phyloP scores from a whole-genome alignment of 2,797 vertebrate genomes.

The Benthosema pterotum region DNA sequence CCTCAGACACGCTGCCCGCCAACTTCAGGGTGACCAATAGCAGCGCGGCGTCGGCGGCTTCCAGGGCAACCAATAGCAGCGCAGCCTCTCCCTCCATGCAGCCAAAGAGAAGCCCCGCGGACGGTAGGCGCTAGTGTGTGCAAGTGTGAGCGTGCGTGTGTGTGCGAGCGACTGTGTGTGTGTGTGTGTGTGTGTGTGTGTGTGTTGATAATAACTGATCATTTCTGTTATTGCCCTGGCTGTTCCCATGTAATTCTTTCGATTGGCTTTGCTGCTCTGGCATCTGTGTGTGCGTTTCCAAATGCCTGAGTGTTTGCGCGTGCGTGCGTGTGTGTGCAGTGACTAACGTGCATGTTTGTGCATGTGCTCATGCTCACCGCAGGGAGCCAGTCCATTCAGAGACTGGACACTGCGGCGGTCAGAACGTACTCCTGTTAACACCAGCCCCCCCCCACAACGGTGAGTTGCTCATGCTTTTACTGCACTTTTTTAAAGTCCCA shows the following conservation, averaged over 20 bases:
- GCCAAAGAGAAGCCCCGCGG: slow-evolving; percentile 96
- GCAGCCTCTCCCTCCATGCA: slow-evolving; percentile 89
- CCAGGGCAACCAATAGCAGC: slow-evolving; percentile 86
- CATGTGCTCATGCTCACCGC: slow-evolving; percentile 83
- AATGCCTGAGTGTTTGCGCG: slow-evolving; percentile 20
- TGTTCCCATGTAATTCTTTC: slow-evolving; percentile 13
- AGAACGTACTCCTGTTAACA: slow-evolving; percentile 99
- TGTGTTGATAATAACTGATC: neutral
- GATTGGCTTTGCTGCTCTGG: slow-evolving; percentile 57
- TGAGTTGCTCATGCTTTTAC: slow-evolving; percentile 48
- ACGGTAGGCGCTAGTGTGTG: slow-evolving; percentile 79
- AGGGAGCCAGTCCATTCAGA: slow-evolving; percentile 93
- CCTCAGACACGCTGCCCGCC: slow-evolving; percentile 93
- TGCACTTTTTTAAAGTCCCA: no score
- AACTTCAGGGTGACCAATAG: slow-evolving; percentile 93
- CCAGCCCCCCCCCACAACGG: slow-evolving; percentile 52
- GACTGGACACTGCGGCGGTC: slow-evolving; percentile 95
- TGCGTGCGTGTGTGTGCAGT: slow-evolving; percentile 44
- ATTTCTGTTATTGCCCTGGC: neutral
- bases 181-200: slow-evolving; percentile 10
- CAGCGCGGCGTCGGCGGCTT: slow-evolving; percentile 79
- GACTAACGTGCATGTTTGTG: slow-evolving; percentile 92
- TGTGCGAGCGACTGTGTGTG: slow-evolving; percentile 27
- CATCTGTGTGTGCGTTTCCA: slow-evolving; percentile 4
- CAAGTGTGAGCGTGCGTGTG: slow-evolving; percentile 1